Evolutionary conservation across 2,113 vertebrate species (phyloP), one percentile per base, ranked within the genome.

Genomic region (Ceyx margarethae): DNA sequence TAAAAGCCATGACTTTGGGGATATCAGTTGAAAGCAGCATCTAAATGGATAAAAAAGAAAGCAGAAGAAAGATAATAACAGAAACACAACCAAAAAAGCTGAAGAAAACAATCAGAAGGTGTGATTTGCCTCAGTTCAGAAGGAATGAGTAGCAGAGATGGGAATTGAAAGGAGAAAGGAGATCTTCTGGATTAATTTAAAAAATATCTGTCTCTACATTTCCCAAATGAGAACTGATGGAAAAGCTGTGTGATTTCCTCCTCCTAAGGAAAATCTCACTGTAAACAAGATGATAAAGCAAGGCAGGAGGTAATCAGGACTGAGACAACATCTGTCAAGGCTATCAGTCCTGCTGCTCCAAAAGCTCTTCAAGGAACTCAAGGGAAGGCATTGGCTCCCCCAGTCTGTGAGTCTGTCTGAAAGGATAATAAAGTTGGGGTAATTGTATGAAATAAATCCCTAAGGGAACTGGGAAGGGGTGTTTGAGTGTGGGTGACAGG

Each of bases 141-240:
- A 61, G 67, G 62, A 90, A 88, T 93, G 43, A 64, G 74, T 65
- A 81, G 53, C 51, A 85, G 82, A 91, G 60, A 57, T 81, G 73
- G 81, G 77, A 90, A 82, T 5, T 91, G 74, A 85, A 79, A 78
- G 29, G 13, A 56, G 68, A 93, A 89, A 79, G 25, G 40, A 74
- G 73, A 48, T 87, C n/a, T 83, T 73, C 58, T 43, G 43, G 68
- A 29, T 62, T 80, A 71, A 74, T 85, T 82, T 56, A 56, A 48
- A 77, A 73, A 71, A 62, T 83, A 82, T 60, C 78, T 54, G 29
- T 85, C 72, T 71, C 62, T 53, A 90, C 77, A 73, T 90, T 81
- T 85, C 61, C 73, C 80, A 84, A 83, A 78, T 67, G 61, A 95
- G 76, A 94, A 87, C 11, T 54, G 83, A 71, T 35, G 61, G 65